Base-by-base conservation (phyloP, 2,113 vertebrate species). In the Pogonocichla stellata region DNA sequence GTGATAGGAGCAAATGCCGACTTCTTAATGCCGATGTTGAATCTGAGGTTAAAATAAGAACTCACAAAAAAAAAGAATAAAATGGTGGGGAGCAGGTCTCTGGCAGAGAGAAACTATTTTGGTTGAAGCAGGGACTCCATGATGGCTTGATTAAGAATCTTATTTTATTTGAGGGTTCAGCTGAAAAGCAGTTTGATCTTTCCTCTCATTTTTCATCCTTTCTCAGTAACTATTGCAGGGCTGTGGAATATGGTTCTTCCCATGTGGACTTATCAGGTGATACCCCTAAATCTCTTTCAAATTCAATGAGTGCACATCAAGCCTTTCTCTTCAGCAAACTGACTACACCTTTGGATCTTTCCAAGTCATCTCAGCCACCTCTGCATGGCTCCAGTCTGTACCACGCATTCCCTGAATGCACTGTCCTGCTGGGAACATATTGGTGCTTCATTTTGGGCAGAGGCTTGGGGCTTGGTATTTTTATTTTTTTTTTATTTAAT, bases 1-100 rank as follows among this genome's bases (percentile, higher is more conserved):
- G 94, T 95, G 88, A 86, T 17, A 18, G 92, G 77, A 94, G 92
- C 75, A 96, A 97, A 97, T 94, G 90, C 92, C 0, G 86, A 78
- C 92, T 94, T 86, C 91, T 93, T 94, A 86, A 95, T 86, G 92
- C 64, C 0, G 12, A 40, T 1, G 2, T 86, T 66, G 67, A 86
- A 47, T 73, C 31, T 2, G 12, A 83, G 82, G 75, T 93, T 92
- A 86, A 93, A 94, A 82, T 83, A 83, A 88, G 71, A 88, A 22
- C 75, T 92, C 20, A 19, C 20, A 56, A 61, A 23, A 70, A 42
- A 61, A 17, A 9, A 36, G 29, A 34, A 72, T 14, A n/a, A 92
- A 89, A 89, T 56, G 56, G 56, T 71, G 72, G 56, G 38, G 88
- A 91, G 61, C 80, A 58, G 67, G 24, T 84, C 64, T 86, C 66